Evolutionary conservation across 2,113 vertebrate genomes (phyloP), one percentile per base, ranked within the genome.

Genomic region (Philantomba maxwellii): DNA sequence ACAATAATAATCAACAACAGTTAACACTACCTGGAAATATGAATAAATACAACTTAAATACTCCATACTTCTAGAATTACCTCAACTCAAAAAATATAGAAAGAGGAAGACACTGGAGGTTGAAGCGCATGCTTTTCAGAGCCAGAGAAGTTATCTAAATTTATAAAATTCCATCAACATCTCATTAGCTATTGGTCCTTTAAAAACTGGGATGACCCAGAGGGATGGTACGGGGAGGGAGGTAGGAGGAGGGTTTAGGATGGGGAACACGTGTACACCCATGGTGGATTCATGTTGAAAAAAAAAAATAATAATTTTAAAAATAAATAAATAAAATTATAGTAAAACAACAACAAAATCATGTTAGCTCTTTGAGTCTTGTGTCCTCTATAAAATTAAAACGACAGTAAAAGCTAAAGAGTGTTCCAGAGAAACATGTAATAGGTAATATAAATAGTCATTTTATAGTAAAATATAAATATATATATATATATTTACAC

Each of bases 401-500:
- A 36, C 2, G n/a, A 70, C 51, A 36, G 51, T 78, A 58, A 82
- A 70, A 62, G 23, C 19, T 28, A 90, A 26, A 55, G 3, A 64
- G 30, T n/a, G 11, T 77, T 87, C 36, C 12, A 47, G 17, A 39
- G 9, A 85, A 83, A 3, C 2, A 77, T 57, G 28, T 30, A 55
- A 21, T 39, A 81, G 14, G 4, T 64, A 64, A 87, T 75, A 2
- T 21, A 51, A 15, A 36, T 26, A 80, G 66, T 19, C 5, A 70
- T 87, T 43, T 60, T n/a, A 73, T 2, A 49, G 33, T 14, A 21
- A 36, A 14, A 53, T 36, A 51, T 81, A 75, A 30, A 30, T 26
- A 26, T 5, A 33, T 3, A 14, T 1, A 30, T 26, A 26, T 5
- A 33, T 3, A 14, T 1, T 6, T 0, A 89, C 2, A 30, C 13